Evolutionary conservation across 2,113 vertebrate species (phyloP).

Genomic region (Menura novaehollandiae): DNA sequence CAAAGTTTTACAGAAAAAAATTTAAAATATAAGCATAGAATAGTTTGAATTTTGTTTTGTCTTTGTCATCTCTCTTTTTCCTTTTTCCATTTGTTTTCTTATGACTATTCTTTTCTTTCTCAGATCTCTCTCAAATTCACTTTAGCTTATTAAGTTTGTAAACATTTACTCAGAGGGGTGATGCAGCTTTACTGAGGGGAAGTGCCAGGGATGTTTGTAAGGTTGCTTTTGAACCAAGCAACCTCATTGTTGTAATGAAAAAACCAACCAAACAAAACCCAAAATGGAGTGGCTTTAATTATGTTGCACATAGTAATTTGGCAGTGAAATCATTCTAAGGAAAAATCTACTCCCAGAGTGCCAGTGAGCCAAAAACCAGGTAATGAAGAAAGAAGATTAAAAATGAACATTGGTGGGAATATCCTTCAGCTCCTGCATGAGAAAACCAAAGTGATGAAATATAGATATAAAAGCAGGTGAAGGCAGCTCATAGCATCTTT

Average conservation of each 20-base stretch:
- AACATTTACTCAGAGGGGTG: background rate
- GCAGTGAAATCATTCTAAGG: background rate
- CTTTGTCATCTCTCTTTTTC: background rate
- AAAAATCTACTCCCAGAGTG: background rate
- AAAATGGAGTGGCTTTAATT: background rate
- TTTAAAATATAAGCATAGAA: background rate
- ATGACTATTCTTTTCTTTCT: background rate
- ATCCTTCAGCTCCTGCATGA: background rate
- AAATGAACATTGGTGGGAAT: background rate
- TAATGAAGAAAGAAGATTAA: constrained; percentile 9
- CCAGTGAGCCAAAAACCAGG: background rate
- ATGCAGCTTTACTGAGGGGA: background rate
- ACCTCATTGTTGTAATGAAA: background rate
- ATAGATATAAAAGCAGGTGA: background rate
- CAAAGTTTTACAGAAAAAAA: background rate
- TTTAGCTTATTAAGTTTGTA: background rate
- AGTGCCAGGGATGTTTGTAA: background rate
- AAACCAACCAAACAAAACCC: background rate
- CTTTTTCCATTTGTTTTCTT: background rate
- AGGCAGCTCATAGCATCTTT: background rate
- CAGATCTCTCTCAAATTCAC: background rate
- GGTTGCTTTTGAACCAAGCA: background rate
- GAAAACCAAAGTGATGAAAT: constrained; percentile 5
- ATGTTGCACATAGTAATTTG: background rate
- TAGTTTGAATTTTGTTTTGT: background rate